phyloP scores from a whole-genome alignment of 1,140 invertebrate genomes.

The Chelonus insularis region DNA sequence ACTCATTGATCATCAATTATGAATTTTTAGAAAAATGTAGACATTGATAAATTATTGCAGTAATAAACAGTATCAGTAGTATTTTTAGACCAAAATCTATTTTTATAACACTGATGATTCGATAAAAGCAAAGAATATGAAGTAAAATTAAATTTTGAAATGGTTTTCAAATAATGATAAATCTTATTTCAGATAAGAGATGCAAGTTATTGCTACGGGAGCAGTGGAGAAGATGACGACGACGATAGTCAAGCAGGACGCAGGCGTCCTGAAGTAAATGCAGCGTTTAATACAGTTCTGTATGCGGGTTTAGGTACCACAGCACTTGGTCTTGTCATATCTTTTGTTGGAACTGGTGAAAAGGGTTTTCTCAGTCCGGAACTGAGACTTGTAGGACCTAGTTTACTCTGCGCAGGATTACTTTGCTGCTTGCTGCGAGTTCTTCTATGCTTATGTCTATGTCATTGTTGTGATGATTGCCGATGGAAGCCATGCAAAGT shows the following conservation, averaged over 20 bases:
- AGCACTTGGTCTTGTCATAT: slow-evolving; percentile 80
- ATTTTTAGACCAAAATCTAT: too few relatives aligned
- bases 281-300: slow-evolving; percentile 74
- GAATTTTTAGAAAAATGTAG: too few relatives aligned
- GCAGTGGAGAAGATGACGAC: slow-evolving; percentile 67
- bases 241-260: slow-evolving; percentile 48
- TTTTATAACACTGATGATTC: too few relatives aligned
- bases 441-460: slow-evolving; percentile 65
- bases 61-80: too few relatives aligned
- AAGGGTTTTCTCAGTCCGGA: slow-evolving; percentile 87
- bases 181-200: slow-evolving; percentile 69
- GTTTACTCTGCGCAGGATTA: slow-evolving; percentile 67
- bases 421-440: slow-evolving; percentile 66
- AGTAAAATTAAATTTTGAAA: too few relatives aligned
- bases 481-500: slow-evolving; percentile 45
- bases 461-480: slow-evolving; percentile 60
- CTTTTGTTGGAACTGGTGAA: slow-evolving; percentile 86
- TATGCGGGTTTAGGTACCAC: slow-evolving; percentile 84
- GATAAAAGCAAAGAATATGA: too few relatives aligned
- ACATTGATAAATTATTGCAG: too few relatives aligned
- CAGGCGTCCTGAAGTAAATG: slow-evolving; percentile 63
- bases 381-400: slow-evolving; percentile 79
- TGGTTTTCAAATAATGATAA: slow-evolving; percentile 5
- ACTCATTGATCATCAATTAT: too few relatives aligned
- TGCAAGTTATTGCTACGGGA: slow-evolving; percentile 70